Base-by-base conservation (phyloP, 64 coral and sea anemone genomes). In the Cladopsammia gracilis region DNA sequence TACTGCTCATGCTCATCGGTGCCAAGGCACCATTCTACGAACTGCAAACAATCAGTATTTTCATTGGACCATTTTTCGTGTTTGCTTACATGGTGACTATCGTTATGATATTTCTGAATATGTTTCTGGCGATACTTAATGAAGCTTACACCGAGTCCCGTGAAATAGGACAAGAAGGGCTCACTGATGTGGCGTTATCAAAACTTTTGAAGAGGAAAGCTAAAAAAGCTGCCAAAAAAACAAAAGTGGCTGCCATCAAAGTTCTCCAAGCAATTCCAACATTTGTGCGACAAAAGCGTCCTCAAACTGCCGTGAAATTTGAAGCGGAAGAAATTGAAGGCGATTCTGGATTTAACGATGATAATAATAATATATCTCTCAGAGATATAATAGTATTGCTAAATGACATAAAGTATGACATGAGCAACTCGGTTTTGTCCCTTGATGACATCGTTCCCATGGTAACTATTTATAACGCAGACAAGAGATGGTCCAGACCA, bases 111-210 rank as follows among this genome's bases (percentile, higher is more conserved):
- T 76, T 93, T 18, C 73, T 93, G 3, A 93, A 93, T 25, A 85
- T 93, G 71, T 93, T 93, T 61, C 58, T 93, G 1, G 85, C 81
- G 61, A 93, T 93, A 51, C 80, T 93, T 24, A 93, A 93, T 25
- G 85, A 83, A 20, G 77, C 91, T 20, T 93, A 93, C 62, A 93
- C 83, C 4, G 82, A 93, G 58, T 65, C 70, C 0, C 58, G 91
- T 25, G 61, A 93, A 53, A 16, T 19, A 12, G 73, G 82, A 66
- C 80, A 80, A 56, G 73, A 86, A 67, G 49, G 73, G 2, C 16
- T 65, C 2, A 9, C 20, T 1, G 61, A 84, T 5, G 22, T 84
- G 1, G 20, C 66, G 80, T n/a, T 84, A 10, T 84, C 62, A 7
- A 84, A 50, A 7, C 19, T 50, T 23, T 22, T 84, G 0, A 84